Evolutionary conservation across 92 coral and sea anemone genomes (phyloP).

Genomic region (Epizoanthus rinbou): DNA sequence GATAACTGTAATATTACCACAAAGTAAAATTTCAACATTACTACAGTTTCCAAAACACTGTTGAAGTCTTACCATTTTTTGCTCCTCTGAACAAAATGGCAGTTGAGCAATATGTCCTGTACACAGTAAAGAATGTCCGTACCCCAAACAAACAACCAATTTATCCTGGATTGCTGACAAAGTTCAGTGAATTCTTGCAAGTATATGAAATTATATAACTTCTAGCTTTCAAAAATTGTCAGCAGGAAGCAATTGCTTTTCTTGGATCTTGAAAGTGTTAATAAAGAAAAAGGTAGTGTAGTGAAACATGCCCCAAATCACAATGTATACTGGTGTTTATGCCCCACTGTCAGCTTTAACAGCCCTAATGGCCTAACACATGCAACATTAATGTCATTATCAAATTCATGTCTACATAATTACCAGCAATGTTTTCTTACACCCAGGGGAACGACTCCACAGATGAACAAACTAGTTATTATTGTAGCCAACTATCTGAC

Average conservation of each 20-base stretch:
- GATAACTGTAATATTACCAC: no score
- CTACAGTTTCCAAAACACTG: no score
- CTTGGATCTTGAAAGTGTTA: constrained; percentile 2
- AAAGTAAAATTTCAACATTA: no score
- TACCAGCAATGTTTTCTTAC: constrained; percentile 12
- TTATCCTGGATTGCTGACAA: neutral
- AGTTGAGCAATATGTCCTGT: neutral
- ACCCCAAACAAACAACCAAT: neutral
- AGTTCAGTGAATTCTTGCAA: neutral
- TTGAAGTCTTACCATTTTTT: neutral
- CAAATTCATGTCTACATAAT: constrained; percentile 14
- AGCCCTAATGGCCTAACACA: constrained; percentile 1
- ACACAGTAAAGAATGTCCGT: neutral
- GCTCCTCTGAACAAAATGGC: constrained; percentile 2
- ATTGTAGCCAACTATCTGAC: no score
- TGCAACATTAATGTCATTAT: constrained; percentile 37
- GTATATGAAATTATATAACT: neutral
- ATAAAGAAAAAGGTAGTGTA: neutral
- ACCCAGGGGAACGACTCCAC: neutral
- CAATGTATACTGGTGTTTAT: constrained; percentile 1
- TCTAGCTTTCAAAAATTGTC: neutral
- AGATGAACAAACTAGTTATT: no score
- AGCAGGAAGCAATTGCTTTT: neutral
- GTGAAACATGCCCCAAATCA: neutral
- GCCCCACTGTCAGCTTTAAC: neutral